Evolutionary conservation across 2,113 vertebrate genomes (phyloP), one percentile per base, ranked within the genome.

Genomic region (Cyrtonyx montezumae): DNA sequence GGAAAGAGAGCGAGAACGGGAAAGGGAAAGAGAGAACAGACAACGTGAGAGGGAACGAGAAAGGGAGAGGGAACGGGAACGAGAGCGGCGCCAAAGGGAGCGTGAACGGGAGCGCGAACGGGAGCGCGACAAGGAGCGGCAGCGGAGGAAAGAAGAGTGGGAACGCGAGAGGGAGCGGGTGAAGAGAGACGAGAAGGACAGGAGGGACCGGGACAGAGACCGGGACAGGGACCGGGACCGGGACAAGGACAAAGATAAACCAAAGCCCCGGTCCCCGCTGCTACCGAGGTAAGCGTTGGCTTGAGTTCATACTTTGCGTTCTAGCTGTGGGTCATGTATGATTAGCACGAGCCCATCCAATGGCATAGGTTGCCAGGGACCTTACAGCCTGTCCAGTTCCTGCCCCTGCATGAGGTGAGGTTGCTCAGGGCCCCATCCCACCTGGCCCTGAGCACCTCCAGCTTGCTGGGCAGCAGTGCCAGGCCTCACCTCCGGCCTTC

Each of bases 241-340:
- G 20, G 99, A 99, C 8, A 99, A 99, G 32, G 99, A 99, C 48
- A 99, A 99, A 45, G 99, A 99, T 22, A 98, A 98, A 82, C 93
- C 98, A 6, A 99, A 99, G 90, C 97, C 98, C 1, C 98, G 98
- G 9, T 99, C 99, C 5, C 99, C 99, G 1, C 95, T 98, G 87
- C 98, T 98, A 0, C 98, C 98, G 0, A 98, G 98, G 99, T 99
- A 92, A 96, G 98, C 21, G 32, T 3, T 17, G 0, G 32, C 13
- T 5, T 65, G 28, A 21, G 0, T 9, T n/a, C 5, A 4, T 49
- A 2, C 17, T 11, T 12, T 7, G 2, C 0, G 0, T 14, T 70
- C 30, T 20, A 23, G 11, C 8, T 49, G 66, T 12, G 26, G 25
- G 4, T 68, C 15, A 6, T 0, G 40, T 40, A 40, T 40, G 40